Evolutionary conservation across 1,140 invertebrate genomes (phyloP), one percentile per base, ranked within the genome.

Genomic region (Pseudachorutes palmiensis): DNA sequence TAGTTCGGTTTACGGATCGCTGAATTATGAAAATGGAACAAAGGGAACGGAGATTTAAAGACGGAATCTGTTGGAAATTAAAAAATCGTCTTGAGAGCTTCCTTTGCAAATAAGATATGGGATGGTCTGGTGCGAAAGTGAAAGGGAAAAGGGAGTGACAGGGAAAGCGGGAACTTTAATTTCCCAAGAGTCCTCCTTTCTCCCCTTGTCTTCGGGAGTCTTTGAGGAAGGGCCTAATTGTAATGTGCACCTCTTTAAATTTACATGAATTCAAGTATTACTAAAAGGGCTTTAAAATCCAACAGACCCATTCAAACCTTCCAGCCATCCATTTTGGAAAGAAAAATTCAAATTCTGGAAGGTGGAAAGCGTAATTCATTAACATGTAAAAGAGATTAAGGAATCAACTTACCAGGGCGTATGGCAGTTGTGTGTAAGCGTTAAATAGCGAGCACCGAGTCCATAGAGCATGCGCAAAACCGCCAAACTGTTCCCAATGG

Each of bases 361-460:
- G 9, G 51, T 24, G 12, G n/a, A n/a, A n/a, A n/a, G n/a, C n/a
- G n/a, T n/a, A n/a, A n/a, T n/a, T n/a, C n/a, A n/a, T n/a, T n/a
- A n/a, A n/a, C n/a, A n/a, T n/a, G n/a, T n/a, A n/a, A n/a, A n/a
- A n/a, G n/a, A n/a, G n/a, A n/a, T n/a, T n/a, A n/a, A n/a, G n/a
- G n/a, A n/a, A n/a, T n/a, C n/a, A n/a, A 63, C 66, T 70, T 77
- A 82, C 82, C 82, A 83, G 31, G 81, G 81, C 5, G 81, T 82
- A 69, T 82, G 79, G 74, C 82, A 83, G 72, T 77, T 80, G 76
- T 83, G 82, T 0, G 82, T 83, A 2, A 83, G 70, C 1, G 82
- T 82, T 77, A 83, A 78, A 68, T 81, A 82, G 33, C 72, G 41
- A 32, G 65, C 68, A 33, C 72, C 72, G 19, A 66, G 2, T 2